Evolutionary conservation across 2,797 vertebrate species (phyloP).

Genomic region (Gallinago stenura): DNA sequence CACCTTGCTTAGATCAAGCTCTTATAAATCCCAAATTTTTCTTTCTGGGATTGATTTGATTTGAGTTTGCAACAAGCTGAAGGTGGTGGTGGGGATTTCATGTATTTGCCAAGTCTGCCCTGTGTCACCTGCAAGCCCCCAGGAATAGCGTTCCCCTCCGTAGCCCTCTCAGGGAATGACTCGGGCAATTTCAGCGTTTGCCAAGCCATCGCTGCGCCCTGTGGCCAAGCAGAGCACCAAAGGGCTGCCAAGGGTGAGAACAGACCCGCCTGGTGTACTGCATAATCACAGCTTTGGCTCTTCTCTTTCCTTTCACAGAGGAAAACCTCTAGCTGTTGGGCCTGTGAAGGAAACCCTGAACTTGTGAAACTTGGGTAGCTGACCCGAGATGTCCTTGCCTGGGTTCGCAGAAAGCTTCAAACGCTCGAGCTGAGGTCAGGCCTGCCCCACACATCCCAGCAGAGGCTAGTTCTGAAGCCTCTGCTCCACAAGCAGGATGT

Average conservation of each 20-base stretch:
- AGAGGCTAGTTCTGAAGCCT: not conserved
- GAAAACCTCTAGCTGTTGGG: not conserved
- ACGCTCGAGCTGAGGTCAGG: not conserved
- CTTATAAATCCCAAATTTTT: not conserved
- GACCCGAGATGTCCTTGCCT: not conserved
- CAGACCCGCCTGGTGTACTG: not conserved
- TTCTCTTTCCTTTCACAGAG: not conserved
- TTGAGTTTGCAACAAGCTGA: not conserved
- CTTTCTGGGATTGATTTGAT: not conserved
- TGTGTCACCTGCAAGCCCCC: not conserved
- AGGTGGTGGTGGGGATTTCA: no score
- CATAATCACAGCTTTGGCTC: not conserved
- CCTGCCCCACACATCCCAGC: not conserved
- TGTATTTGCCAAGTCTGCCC: not conserved
- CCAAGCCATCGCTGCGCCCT: not conserved
- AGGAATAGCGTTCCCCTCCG: not conserved
- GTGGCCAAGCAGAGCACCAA: not conserved
- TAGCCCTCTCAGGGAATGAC: not conserved
- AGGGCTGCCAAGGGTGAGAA: not conserved
- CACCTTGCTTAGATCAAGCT: not conserved
- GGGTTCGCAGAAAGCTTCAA: not conserved
- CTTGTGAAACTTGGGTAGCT: accelerated
- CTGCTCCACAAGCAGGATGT: not conserved
- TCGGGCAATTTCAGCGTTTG: not conserved
- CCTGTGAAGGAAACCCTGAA: not conserved